Conservation (phyloP, 2,797 vertebrate genomes). For the Mormyrus hasselquistii region DNA sequence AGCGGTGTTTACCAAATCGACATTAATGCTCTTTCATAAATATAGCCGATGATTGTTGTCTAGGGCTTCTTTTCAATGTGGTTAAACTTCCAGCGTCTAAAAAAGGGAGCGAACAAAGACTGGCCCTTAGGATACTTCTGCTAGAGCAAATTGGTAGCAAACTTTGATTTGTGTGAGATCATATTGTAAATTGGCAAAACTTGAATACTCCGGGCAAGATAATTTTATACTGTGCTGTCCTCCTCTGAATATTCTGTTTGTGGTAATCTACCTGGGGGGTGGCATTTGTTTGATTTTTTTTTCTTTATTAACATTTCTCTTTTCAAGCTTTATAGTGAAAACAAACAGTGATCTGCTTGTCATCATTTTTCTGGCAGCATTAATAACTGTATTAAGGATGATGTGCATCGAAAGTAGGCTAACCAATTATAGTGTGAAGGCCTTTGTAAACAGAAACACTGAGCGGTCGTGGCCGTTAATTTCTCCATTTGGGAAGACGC, state of each 20-base stretch:
- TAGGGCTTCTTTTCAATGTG: constrained; percentile 42
- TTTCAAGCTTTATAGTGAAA: constrained; percentile 43
- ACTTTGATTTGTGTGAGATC: constrained; percentile 49
- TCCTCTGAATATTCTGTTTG: constrained; percentile 51
- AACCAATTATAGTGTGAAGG: constrained; percentile 17
- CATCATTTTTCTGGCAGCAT: constrained; percentile 42
- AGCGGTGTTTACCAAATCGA: constrained; percentile 32
- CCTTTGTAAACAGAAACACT: neutral
- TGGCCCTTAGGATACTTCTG: constrained; percentile 41
- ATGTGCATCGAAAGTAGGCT: constrained; percentile 29
- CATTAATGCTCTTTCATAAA: constrained; percentile 31
- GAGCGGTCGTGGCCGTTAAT: neutral
- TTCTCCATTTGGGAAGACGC: neutral
- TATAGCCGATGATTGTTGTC: constrained; percentile 37
- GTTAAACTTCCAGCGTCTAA: constrained; percentile 32
- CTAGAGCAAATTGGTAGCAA: constrained; percentile 48
- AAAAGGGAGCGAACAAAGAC: constrained; percentile 43
- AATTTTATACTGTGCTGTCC: constrained; percentile 38
- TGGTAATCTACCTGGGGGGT: constrained; percentile 40
- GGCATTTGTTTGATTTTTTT: constrained; percentile 35
- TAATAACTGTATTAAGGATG: constrained; percentile 48
- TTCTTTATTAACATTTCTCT: constrained; percentile 31
- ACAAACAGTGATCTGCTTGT: constrained; percentile 44
- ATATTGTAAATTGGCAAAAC: constrained; percentile 45
- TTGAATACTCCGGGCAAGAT: constrained; percentile 45